phyloP scores from a whole-genome alignment of 2,888 invertebrate species.

The Graphium colonna region DNA sequence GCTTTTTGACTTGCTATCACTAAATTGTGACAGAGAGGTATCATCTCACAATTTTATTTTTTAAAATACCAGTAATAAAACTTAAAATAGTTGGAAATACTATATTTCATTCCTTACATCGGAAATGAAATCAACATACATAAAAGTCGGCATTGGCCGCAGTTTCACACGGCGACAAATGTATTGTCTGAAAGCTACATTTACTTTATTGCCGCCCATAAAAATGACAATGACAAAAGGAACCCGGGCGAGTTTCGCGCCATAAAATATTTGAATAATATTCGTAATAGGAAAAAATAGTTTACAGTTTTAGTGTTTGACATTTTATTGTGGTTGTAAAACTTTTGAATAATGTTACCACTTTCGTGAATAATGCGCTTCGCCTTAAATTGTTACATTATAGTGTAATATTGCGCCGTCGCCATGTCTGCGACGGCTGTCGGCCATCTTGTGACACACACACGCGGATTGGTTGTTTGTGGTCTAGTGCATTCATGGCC shows the following conservation, averaged over 20 bases:
- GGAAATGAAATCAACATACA: not conserved
- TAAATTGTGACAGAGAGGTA: no score
- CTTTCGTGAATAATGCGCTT: not conserved
- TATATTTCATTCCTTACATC: not conserved
- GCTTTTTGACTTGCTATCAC: no score
- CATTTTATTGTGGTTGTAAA: not conserved
- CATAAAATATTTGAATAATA: not conserved
- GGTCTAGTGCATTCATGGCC: not conserved
- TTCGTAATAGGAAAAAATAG: not conserved
- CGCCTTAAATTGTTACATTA: conserved; percentile 4
- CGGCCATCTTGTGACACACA: conserved; percentile 1
- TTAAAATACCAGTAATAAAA: no score
- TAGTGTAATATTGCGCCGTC: not conserved
- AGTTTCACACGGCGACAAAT: not conserved
- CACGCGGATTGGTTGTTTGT: not conserved
- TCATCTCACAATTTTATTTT: no score
- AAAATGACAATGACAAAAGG: not conserved
- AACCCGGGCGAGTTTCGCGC: not conserved
- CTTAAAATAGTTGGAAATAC: no score
- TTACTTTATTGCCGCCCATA: not conserved
- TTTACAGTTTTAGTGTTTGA: not conserved
- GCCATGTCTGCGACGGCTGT: not conserved
- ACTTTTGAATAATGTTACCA: not conserved
- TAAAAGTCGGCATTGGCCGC: not conserved
- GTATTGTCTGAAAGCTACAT: not conserved